These are phyloP conservation scores for Mamestra configurata DNA, from an alignment of 1,140 invertebrate species.

Conservation along the genomic window DNA sequence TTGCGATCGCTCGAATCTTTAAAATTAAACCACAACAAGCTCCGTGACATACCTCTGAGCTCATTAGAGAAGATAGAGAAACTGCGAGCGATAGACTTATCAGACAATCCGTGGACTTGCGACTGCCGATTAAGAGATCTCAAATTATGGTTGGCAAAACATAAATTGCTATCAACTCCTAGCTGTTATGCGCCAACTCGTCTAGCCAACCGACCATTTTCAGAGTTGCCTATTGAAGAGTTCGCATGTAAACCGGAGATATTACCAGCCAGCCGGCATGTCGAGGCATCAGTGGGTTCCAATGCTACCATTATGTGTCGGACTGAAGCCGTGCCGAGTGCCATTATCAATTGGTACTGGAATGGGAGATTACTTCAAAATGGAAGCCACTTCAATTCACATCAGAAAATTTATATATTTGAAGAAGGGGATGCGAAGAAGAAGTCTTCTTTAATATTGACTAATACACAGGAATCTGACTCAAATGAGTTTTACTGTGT, in stretches of 20 bases:
- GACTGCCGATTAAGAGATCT: slow-evolving; percentile 95
- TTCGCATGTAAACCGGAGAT: slow-evolving; percentile 96
- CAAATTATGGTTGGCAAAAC: slow-evolving; percentile 94
- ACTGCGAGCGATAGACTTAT: slow-evolving; percentile 94
- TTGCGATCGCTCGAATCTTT: slow-evolving; percentile 93
- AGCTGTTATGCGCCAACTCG: slow-evolving; percentile 92
- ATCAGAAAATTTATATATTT: slow-evolving; percentile 93
- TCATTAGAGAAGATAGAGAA: slow-evolving; percentile 92
- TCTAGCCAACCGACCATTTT: slow-evolving; percentile 91
- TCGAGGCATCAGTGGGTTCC: slow-evolving; percentile 93
- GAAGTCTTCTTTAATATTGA: slow-evolving; percentile 93
- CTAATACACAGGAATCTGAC: slow-evolving; percentile 95
- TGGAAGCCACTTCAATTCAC: slow-evolving; percentile 93
- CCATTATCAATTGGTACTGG: slow-evolving; percentile 95
- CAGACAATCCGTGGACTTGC: slow-evolving; percentile 97
- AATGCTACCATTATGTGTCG: slow-evolving; percentile 95
- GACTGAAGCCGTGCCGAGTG: slow-evolving; percentile 94
- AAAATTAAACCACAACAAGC: slow-evolving; percentile 94
- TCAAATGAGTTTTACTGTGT: slow-evolving; percentile 96
- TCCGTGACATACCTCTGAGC: slow-evolving; percentile 91
- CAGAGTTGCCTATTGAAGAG: slow-evolving; percentile 93
- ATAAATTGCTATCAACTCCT: slow-evolving; percentile 94
- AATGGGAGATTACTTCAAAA: slow-evolving; percentile 94
- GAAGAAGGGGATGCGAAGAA: slow-evolving; percentile 93
- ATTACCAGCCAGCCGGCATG: slow-evolving; percentile 91